Evolutionary conservation across 2,888 invertebrate species (phyloP), one percentile per base, ranked within the genome.

Genomic region (Tetropium fuscum): DNA sequence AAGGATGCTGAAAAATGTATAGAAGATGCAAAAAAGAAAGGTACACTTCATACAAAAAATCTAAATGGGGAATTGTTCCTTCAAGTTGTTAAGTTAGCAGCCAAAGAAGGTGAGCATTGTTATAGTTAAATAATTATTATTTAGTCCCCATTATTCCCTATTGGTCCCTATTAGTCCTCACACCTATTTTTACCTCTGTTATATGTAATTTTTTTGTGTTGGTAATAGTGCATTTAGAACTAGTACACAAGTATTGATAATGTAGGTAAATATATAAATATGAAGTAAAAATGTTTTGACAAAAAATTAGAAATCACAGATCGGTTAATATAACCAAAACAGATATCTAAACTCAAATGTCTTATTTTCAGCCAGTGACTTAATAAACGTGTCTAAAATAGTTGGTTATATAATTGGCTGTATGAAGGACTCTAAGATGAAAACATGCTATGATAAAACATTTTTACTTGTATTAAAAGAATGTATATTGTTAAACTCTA

Each of bases 391-490:
- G 19, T 56, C 64, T 15, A 60, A 66, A 40, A 38, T 76, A 34
- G 45, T 71, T 15, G 65, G 65, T 36, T 74, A 70, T 58, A 68
- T 74, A 36, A 54, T 71, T 8, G 67, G 72, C 1, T 72, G 70
- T 55, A 64, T 75, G 47, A 64, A 63, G 30, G 70, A 73, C 27
- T 56, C 55, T 16, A 57, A 30, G 55, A 74, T 70, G 79, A 78
- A 69, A 62, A 70, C 70, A 56, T 77, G 72, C 63, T 77, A 70
- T 45, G 85, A 86, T 48, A 83, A 85, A 74, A 82, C 84, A 13
- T 89, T 88, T 73, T 71, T 89, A 34, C 81, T 77, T 60, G 79
- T 88, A 47, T 71, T 90, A 22, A 82, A 82, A 60, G 85, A 86
- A 73, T 78, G 85, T 76, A 80, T 90, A 49, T 74, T 90, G 32